Conservation (phyloP, 92 coral and sea anemone genomes). For the Heteractis magnifica region DNA sequence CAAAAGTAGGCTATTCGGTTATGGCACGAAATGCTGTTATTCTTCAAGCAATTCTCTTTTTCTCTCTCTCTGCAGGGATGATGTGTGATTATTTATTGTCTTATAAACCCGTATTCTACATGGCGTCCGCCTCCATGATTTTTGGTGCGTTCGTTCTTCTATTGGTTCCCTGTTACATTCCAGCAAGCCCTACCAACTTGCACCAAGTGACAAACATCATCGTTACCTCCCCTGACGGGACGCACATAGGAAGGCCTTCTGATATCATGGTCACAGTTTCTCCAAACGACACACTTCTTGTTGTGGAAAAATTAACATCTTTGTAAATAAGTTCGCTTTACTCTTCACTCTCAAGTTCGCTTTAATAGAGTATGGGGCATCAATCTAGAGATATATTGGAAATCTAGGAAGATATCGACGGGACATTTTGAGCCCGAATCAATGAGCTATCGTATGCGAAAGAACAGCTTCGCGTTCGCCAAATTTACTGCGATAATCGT, state of each 20-base stretch:
- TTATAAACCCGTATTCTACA: slow-evolving; percentile 79
- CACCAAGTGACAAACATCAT: slow-evolving; percentile 29
- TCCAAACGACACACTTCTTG: neutral
- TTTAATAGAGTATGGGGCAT: too few species aligned
- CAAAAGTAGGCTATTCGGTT: too few species aligned
- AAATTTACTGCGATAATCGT: too few species aligned
- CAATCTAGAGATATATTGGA: too few species aligned
- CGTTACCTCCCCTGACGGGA: slow-evolving; percentile 31
- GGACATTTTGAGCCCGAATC: too few species aligned
- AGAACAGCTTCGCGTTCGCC: too few species aligned
- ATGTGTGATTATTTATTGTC: slow-evolving; percentile 61
- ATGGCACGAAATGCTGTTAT: too few species aligned
- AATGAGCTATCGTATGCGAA: too few species aligned
- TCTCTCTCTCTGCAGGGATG: slow-evolving; percentile 42
- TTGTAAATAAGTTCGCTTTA: neutral
- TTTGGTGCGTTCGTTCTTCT: slow-evolving; percentile 61
- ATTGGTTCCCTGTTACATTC: slow-evolving; percentile 46
- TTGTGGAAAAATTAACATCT: slow-evolving; percentile 32
- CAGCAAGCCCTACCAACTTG: slow-evolving; percentile 6
- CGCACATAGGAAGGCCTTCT: slow-evolving; percentile 14
- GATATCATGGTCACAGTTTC: slow-evolving; percentile 27
- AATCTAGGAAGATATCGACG: too few species aligned
- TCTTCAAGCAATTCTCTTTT: too few species aligned
- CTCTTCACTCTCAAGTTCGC: too few species aligned
- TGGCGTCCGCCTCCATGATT: slow-evolving; percentile 86